Evolutionary conservation across 2,888 invertebrate species (phyloP).

Genomic region (Thecophora atra): DNA sequence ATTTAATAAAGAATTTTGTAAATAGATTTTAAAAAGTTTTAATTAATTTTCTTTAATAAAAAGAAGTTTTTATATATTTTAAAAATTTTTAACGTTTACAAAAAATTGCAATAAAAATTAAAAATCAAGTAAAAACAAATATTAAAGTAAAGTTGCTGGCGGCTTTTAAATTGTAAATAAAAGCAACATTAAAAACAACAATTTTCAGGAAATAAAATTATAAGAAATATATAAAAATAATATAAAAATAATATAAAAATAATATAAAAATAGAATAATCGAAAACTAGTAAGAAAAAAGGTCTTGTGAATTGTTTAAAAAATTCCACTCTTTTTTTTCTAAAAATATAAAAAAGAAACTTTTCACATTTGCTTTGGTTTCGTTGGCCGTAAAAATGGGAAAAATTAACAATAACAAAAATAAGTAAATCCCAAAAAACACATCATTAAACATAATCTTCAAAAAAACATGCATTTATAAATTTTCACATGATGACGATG

Average conservation of each 20-base stretch:
- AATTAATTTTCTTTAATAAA: neutral
- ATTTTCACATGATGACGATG: no score
- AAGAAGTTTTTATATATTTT: slow-evolving; percentile 14
- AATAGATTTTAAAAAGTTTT: slow-evolving; percentile 1
- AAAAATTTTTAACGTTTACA: neutral
- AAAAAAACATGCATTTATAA: no score
- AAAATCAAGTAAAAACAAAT: neutral
- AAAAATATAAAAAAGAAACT: neutral
- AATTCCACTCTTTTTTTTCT: neutral
- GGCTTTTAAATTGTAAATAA: slow-evolving; percentile 25
- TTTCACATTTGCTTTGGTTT: neutral
- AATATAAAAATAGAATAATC: neutral
- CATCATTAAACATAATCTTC: no score
- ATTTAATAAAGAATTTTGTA: neutral
- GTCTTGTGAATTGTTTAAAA: neutral
- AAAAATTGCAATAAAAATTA: slow-evolving; percentile 10
- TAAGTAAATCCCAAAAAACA: neutral
- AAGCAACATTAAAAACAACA: no score
- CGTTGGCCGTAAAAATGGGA: neutral
- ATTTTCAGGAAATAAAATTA: neutral
- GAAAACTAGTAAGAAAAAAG: neutral
- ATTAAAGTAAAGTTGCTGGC: slow-evolving; percentile 32
- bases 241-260: slow-evolving; percentile 16
- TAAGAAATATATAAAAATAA: neutral
- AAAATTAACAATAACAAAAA: neutral